Evolutionary conservation across 1,140 invertebrate genomes (phyloP).

Genomic region (Scaptomyza hsui): DNA sequence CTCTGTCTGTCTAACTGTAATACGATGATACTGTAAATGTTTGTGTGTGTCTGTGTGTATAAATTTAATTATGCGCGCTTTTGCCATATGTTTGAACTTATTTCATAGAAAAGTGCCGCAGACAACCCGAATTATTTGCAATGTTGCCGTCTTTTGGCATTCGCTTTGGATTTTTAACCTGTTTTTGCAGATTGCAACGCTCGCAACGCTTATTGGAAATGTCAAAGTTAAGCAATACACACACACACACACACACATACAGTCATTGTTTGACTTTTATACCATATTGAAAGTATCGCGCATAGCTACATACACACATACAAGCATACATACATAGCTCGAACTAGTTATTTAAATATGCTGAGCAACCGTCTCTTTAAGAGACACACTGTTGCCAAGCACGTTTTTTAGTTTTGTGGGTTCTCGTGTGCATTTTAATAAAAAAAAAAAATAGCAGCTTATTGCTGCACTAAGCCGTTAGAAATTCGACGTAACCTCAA

Average conservation of each 20-base stretch:
- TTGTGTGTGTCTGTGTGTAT: constrained; percentile 12
- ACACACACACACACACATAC: constrained; percentile 15
- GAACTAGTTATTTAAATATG: constrained; percentile 80
- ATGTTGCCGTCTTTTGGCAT: constrained; percentile 57
- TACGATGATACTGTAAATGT: constrained; percentile 38
- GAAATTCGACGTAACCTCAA: constrained; percentile 69
- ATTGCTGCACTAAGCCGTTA: constrained; percentile 72
- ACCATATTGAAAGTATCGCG: constrained; percentile 78
- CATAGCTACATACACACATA: neutral
- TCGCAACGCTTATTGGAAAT: constrained; percentile 64
- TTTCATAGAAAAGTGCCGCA: constrained; percentile 71
- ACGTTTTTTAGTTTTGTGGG: constrained; percentile 70
- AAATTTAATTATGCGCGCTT: constrained; percentile 80
- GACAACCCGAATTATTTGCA: constrained; percentile 67
- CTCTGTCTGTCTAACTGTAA: constrained; percentile 42
- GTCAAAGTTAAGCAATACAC: constrained; percentile 77
- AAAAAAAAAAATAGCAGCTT: constrained; percentile 67
- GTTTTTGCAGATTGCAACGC: constrained; percentile 75
- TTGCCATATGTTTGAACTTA: constrained; percentile 73
- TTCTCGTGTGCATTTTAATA: constrained; percentile 72
- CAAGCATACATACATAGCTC: constrained; percentile 29
- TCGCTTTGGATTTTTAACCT: constrained; percentile 73
- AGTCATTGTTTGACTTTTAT: constrained; percentile 51
- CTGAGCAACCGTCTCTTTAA: constrained; percentile 46
- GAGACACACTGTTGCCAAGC: constrained; percentile 69